Evolutionary conservation across 2,797 vertebrate genomes (phyloP), one percentile per base, ranked within the genome.

Genomic region (Cuculus canorus): DNA sequence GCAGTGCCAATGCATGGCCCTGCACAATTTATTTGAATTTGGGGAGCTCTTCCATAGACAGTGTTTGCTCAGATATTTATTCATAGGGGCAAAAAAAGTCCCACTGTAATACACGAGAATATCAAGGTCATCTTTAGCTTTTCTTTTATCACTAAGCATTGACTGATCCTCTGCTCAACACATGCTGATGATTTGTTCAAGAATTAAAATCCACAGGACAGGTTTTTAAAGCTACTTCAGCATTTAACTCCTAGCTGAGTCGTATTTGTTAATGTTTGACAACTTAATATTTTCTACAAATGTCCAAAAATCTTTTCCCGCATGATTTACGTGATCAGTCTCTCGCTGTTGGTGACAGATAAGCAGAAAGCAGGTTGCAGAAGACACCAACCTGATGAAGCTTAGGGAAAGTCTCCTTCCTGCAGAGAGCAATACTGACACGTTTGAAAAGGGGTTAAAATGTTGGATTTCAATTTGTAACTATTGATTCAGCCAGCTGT

Each of bases 1-100:
- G 75, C 24, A 37, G 41, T 0, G 0, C 47, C 70, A 45, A 7
- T 0, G 3, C 32, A 72, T 80, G 1, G 1, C 32, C 27, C 21
- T 0, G 2, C 52, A 41, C 13, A 30, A n/a, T 52, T 33, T 59
- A 7, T 56, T 32, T 43, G 27, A 13, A 15, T 39, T 28, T 1
- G 1, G 43, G 60, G 32, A 85, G 68, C 33, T 37, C 30, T 7
- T 71, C 54, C 70, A 48, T 57, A 35, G 33, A 1, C 15, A 11
- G 8, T 2, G 13, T 59, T 43, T 86, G 75, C 63, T 89, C 75
- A 41, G 24, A 9, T 23, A 35, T 54, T 61, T 43, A 28, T 39
- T 43, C 14, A 7, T 5, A 13, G 21, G 7, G 4, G 2, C 12
- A 22, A 60, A 50, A 25, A 50, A 6, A 13, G 50, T 39, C 13